Conservation (phyloP, 2,797 vertebrate species). For the Sternotherus odoratus region DNA sequence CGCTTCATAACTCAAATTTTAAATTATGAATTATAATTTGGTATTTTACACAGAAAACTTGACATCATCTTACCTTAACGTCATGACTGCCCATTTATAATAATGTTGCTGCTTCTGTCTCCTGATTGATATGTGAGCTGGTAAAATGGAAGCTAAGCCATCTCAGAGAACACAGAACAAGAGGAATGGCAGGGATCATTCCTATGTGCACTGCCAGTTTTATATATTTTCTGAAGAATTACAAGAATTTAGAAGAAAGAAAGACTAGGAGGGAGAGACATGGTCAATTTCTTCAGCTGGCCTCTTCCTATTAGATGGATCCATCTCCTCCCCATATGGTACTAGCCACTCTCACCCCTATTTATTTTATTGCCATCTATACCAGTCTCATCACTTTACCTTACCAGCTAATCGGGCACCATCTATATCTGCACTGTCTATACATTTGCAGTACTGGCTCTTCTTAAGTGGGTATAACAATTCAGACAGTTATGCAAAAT, state of each 20-base stretch:
- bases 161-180: background rate
- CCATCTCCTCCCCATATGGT: background rate
- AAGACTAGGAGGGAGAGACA: background rate
- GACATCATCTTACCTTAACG: background rate
- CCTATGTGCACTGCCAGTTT: background rate
- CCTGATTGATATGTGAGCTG: background rate
- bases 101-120: background rate
- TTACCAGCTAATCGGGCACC: background rate
- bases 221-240: background rate
- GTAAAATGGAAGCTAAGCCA: background rate
- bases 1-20: background rate
- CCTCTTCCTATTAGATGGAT: background rate
- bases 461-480: background rate
- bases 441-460: background rate
- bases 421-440: background rate
- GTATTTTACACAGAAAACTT: slow-evolving; percentile 13
- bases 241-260: background rate
- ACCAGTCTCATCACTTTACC: background rate
- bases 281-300: background rate
- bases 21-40: background rate
- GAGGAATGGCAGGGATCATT: background rate
- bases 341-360: background rate
- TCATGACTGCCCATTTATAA: slow-evolving; percentile 10
- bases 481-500: background rate
- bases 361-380: background rate